Percentiles rank a stretch among this genome's conserved stretches.
Conservation (phyloP, 2,797 vertebrate genomes). For the Dicrostonyx torquatus region DNA sequence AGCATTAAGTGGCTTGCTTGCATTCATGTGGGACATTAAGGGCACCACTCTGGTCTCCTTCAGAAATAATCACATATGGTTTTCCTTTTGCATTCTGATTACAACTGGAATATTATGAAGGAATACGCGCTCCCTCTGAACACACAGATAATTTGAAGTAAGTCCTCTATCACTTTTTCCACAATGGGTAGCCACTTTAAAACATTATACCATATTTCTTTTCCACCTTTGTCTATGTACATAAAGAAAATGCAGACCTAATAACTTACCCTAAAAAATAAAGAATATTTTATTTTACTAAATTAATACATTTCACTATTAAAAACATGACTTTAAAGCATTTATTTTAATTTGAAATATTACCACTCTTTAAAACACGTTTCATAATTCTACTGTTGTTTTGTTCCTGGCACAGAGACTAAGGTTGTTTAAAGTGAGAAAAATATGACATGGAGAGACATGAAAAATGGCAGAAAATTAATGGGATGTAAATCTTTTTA, state of each 20-base stretch:
- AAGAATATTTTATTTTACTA: constrained; percentile 32
- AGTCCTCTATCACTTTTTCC: neutral
- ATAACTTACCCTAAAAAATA: neutral
- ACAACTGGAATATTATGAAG: constrained; percentile 12
- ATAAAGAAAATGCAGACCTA: neutral
- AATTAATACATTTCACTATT: neutral
- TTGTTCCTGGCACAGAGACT: neutral
- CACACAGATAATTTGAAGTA: neutral
- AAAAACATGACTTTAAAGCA: neutral
- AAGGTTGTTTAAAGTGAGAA: constrained; percentile 41
- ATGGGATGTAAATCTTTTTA: constrained; percentile 42
- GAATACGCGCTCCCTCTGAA: neutral
- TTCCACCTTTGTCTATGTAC: neutral
- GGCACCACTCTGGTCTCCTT: neutral
- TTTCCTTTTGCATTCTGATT: neutral
- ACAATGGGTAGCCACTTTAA: neutral
- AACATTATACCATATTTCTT: neutral
- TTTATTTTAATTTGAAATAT: constrained; percentile 1
- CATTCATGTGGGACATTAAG: neutral
- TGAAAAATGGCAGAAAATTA: constrained; percentile 46
- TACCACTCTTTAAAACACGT: neutral
- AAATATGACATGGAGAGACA: neutral
- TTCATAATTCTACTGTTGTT: neutral
- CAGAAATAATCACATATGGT: neutral
- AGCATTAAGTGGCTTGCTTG: neutral